A percentile compares a stretch with the other conserved stretches of the same genome.
Evolutionary conservation across 1,140 invertebrate genomes (phyloP).

Genomic region (Drosophila obscura): DNA sequence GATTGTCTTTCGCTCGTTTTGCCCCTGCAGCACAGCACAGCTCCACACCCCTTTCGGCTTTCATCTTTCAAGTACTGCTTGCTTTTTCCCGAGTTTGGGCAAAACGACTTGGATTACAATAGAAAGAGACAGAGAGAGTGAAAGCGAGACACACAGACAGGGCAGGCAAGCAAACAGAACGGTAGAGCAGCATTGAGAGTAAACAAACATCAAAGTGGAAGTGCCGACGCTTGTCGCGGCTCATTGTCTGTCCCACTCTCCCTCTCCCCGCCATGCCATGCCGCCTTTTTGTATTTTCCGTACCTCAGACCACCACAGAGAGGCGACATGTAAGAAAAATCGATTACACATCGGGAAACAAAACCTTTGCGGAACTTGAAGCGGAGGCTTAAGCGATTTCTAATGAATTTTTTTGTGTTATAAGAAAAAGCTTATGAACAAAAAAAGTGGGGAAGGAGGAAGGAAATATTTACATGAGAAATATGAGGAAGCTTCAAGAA

Average conservation of each 20-base stretch:
- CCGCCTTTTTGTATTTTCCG: constrained; percentile 21
- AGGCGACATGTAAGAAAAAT: constrained; percentile 27
- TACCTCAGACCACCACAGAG: no score
- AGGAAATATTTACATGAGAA: no score
- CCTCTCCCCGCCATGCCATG: neutral
- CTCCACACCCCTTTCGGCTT: constrained; percentile 17
- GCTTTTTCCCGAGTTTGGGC: constrained; percentile 27
- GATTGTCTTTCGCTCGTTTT: constrained; percentile 4
- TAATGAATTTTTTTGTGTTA: no score
- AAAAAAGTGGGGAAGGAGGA: no score
- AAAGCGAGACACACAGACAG: no score
- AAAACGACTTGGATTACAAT: constrained; percentile 46
- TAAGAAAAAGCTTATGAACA: no score
- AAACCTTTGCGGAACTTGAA: neutral
- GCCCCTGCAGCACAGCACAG: neutral
- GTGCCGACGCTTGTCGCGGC: constrained; percentile 14
- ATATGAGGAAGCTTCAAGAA: no score
- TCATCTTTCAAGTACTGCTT: constrained; percentile 34
- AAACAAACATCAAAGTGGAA: constrained; percentile 33
- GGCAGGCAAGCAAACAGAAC: no score
- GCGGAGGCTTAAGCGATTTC: neutral
- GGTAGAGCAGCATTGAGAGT: no score
- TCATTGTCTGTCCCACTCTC: neutral
- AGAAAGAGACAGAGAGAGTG: constrained; percentile 1
- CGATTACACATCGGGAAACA: constrained; percentile 7